A percentile compares a stretch with the other conserved stretches of the same genome.
Evolutionary conservation across 2,113 vertebrate genomes (phyloP).

Genomic region (Salvelinus namaycush): DNA sequence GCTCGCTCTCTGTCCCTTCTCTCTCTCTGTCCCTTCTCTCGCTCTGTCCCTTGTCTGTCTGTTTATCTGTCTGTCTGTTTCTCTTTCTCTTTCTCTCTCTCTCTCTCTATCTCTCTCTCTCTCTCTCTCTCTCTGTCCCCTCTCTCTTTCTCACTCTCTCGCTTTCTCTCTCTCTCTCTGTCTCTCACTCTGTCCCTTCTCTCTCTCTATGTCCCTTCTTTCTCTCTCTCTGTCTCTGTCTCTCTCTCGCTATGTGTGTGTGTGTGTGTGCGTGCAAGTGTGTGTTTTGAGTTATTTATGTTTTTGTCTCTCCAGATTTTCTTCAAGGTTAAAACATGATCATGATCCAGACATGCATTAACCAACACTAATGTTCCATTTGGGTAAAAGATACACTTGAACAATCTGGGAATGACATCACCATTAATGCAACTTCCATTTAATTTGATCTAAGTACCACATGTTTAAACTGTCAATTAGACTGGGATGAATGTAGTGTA

Average conservation of each 20-base stretch:
- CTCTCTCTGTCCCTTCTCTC: no score
- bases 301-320: neutral
- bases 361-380: neutral
- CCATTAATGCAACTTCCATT: neutral
- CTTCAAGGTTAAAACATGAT: neutral
- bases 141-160: neutral
- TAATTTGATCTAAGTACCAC: neutral
- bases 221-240: no score
- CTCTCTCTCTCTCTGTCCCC: neutral
- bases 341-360: neutral
- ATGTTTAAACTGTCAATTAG: neutral
- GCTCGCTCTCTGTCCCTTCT: no score
- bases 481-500: neutral
- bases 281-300: conserved; percentile 5
- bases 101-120: neutral
- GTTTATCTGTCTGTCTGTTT: no score
- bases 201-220: no score
- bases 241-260: neutral
- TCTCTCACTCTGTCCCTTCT: neutral
- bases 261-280: neutral
- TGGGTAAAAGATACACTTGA: neutral
- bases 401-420: neutral
- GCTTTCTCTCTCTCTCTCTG: neutral
- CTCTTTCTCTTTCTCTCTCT: neutral
- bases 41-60: no score